Conservation (phyloP, 92 coral and sea anemone genomes). For the Paramuricea clavata region DNA sequence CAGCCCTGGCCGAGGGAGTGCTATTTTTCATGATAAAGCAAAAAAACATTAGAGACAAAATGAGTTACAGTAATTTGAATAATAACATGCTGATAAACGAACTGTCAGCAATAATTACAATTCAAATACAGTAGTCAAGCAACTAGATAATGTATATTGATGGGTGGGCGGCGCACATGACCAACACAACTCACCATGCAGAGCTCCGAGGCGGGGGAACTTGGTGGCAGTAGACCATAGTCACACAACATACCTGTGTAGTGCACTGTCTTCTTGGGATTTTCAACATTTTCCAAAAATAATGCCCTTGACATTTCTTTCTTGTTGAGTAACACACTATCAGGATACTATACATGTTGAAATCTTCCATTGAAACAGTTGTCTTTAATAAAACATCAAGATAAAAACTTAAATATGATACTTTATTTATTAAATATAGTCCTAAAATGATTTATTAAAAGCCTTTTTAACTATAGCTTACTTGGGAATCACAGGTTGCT, state of each 20-base stretch:
- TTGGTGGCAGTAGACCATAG: background rate
- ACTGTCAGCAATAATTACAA: too few species aligned
- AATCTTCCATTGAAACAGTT: background rate
- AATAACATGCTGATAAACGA: too few species aligned
- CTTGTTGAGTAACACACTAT: background rate
- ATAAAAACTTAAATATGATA: background rate
- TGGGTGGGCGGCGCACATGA: too few species aligned
- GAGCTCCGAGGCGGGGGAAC: too few species aligned
- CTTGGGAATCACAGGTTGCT: background rate
- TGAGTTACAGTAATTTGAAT: too few species aligned
- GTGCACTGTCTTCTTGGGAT: conserved; percentile 3
- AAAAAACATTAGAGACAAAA: too few species aligned
- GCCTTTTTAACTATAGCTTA: background rate
- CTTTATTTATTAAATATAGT: background rate
- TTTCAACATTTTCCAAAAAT: background rate
- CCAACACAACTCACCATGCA: too few species aligned
- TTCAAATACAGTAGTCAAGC: too few species aligned
- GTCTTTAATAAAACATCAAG: background rate
- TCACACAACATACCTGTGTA: background rate
- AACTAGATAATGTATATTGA: too few species aligned
- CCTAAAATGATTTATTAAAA: background rate
- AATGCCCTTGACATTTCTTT: background rate
- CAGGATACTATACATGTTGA: background rate
- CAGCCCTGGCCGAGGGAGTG: too few species aligned
- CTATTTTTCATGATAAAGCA: too few species aligned